phyloP scores from a whole-genome alignment of 2,113 vertebrate genomes.

The Prinia subflava region DNA sequence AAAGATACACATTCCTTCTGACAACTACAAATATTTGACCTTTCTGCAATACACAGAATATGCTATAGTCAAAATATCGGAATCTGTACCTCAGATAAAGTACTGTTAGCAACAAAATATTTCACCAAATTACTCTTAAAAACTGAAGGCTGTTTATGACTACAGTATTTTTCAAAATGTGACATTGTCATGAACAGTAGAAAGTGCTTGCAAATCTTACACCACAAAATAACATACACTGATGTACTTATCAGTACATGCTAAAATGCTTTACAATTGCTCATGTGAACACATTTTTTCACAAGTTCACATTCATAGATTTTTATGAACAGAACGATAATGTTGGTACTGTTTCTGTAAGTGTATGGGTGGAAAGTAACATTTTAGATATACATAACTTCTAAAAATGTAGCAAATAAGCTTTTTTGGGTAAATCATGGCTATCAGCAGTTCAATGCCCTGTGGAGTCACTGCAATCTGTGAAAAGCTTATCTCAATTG shows the following conservation, averaged over 20 bases:
- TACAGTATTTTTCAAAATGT: neutral
- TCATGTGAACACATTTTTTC: neutral
- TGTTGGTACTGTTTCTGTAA: neutral
- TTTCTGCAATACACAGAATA: neutral
- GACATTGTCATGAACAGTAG: neutral
- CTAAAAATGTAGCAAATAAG: constrained; percentile 24
- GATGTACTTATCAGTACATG: neutral
- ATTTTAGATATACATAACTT: neutral
- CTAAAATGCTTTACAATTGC: neutral
- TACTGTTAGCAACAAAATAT: neutral
- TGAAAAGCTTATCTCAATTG: constrained; percentile 40
- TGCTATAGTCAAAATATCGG: neutral
- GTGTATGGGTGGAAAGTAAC: neutral
- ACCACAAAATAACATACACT: neutral
- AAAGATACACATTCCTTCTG: neutral
- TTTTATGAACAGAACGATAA: constrained; percentile 19
- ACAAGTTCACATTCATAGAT: neutral
- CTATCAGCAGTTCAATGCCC: neutral
- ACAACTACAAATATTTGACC: neutral
- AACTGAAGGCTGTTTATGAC: neutral
- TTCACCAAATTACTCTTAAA: neutral
- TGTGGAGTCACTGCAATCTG: constrained; percentile 11
- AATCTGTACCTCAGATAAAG: neutral
- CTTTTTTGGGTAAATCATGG: neutral
- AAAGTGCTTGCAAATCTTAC: neutral